phyloP scores from a whole-genome alignment of 2,797 vertebrate genomes.

The Ibycter americanus region DNA sequence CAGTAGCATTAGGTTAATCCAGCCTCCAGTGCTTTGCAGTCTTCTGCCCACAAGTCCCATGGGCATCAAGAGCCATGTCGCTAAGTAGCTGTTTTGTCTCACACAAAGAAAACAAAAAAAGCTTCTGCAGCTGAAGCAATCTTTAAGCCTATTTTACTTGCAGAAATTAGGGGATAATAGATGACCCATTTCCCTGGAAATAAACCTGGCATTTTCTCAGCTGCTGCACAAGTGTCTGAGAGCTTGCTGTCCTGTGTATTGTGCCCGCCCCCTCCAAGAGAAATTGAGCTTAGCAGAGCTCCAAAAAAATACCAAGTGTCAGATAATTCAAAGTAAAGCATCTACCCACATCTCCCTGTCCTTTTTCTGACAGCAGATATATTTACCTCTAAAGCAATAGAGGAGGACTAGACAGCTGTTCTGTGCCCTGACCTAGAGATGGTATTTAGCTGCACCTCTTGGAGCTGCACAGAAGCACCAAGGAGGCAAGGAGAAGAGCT shows the following conservation, averaged over 20 bases:
- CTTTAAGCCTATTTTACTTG: conserved; percentile 13
- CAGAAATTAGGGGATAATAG: conserved; percentile 16
- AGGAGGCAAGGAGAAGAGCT: not conserved
- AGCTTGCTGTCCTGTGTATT: not conserved
- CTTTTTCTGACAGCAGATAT: not conserved
- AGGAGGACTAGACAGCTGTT: not conserved
- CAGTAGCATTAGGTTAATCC: not conserved
- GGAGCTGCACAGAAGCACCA: not conserved
- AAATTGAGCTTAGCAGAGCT: not conserved
- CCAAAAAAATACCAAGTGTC: not conserved
- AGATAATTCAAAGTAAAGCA: not conserved
- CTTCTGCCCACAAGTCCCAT: not conserved
- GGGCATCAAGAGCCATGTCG: not conserved
- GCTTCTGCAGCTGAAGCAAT: not conserved
- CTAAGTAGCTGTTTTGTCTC: conserved; percentile 30
- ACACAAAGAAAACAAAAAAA: not conserved
- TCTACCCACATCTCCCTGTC: not conserved
- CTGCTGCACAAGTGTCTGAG: not conserved
- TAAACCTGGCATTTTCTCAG: conserved; percentile 30
- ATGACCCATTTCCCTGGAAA: conserved; percentile 11
- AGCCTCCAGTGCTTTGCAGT: not conserved
- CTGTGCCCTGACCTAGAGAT: not conserved
- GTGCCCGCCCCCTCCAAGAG: not conserved
- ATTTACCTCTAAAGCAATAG: not conserved
- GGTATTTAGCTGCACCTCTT: not conserved